Conservation (phyloP, 2,797 vertebrate species). For the Onychomys arenicola region DNA sequence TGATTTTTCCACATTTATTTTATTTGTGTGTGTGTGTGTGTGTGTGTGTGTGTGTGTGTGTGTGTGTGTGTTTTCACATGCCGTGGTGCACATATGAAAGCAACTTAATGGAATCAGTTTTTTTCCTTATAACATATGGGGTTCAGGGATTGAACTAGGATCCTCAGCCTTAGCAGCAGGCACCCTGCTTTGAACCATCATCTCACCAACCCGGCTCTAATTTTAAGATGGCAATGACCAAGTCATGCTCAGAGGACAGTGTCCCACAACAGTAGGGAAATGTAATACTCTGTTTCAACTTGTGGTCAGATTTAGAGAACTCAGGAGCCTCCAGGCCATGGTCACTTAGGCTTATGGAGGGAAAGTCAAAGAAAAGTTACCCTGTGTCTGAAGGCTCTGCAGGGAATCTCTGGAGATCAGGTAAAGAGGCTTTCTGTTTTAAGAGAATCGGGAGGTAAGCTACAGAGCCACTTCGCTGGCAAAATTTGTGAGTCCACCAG, state of each 20-base stretch:
- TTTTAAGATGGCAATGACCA: not conserved
- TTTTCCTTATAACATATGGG: not conserved
- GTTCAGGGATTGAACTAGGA: not conserved
- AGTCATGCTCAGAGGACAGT: not conserved
- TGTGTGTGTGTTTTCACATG: not conserved
- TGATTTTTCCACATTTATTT: not conserved
- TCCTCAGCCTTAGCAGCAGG: not conserved
- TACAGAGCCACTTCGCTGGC: not conserved
- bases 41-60: not conserved
- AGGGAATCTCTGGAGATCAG: not conserved
- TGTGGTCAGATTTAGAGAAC: not conserved
- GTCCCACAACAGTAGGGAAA: not conserved
- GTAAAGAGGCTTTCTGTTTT: not conserved
- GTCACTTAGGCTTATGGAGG: too few species aligned
- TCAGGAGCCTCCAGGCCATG: too few species aligned
- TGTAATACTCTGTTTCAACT: not conserved
- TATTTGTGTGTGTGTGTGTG: not conserved
- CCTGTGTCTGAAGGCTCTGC: not conserved
- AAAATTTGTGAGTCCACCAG: conserved; percentile 56
- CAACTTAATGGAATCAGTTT: not conserved
- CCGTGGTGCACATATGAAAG: not conserved
- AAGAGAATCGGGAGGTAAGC: not conserved
- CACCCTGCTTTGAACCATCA: too few species aligned
- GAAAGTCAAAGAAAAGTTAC: not conserved
- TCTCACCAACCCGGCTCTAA: not conserved